Percentiles rank a stretch among this genome's conserved stretches.
These are phyloP conservation scores for Hirtodrosophila cameraria DNA, from an alignment of 2,888 invertebrate species.

Conservation along the genomic window DNA sequence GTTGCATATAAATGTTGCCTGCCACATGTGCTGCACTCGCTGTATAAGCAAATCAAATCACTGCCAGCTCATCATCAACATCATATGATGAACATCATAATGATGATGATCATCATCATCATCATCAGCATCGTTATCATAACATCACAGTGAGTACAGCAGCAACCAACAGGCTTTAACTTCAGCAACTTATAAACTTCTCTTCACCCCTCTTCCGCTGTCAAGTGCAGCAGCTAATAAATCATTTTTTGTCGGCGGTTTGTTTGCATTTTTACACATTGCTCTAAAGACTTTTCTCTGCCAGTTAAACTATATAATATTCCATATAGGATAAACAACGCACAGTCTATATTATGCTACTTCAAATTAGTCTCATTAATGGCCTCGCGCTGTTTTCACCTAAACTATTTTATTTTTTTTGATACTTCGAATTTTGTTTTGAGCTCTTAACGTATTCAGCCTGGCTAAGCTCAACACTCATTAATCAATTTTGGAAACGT, in stretches of 20 bases:
- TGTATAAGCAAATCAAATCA: conserved; percentile 68
- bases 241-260: conserved; percentile 72
- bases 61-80: conserved; percentile 52
- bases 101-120: conserved; percentile 40
- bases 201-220: conserved; percentile 13
- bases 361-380: conserved; percentile 70
- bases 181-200: conserved; percentile 32
- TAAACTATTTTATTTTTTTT: conserved; percentile 56
- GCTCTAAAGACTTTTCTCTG: not conserved
- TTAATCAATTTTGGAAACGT: conserved; percentile 69
- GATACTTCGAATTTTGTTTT: conserved; percentile 13
- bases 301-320: not conserved
- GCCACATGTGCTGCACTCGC: conserved; percentile 55
- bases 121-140: conserved; percentile 20
- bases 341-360: not conserved
- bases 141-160: conserved; percentile 21
- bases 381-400: conserved; percentile 65
- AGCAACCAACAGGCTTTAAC: conserved; percentile 31
- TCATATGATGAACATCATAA: conserved; percentile 19
- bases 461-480: conserved; percentile 47
- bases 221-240: conserved; percentile 74
- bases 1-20: conserved; percentile 72
- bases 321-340: not conserved
- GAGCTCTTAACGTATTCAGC: conserved; percentile 34
- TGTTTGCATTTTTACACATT: conserved; percentile 57